Base-by-base conservation (phyloP, 1,140 invertebrate genomes). In the Rhagoletis pomonella region DNA sequence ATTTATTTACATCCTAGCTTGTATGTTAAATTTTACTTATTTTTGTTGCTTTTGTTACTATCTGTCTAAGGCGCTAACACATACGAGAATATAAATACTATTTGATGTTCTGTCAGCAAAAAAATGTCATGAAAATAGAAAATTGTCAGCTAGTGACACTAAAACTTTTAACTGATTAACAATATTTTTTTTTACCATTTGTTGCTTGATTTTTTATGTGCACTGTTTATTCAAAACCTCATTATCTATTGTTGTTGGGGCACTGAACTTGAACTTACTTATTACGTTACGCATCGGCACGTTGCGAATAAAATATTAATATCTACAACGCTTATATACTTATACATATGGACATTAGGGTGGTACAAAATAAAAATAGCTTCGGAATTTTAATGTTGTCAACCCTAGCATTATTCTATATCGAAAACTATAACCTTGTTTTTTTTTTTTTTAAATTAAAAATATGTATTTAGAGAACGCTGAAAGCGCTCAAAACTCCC, bases 231-330 rank as follows among this genome's bases (percentile, higher is more conserved):
- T 58, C 55, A 12, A 58, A 58, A 58, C 55, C 4, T 58, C 55
- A 6, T 58, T 14, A 62, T 62, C 67, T 55, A 55, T 55, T 55
- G 14, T 77, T 77, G 39, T 77, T 50, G 69, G 39, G 69, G 42
- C 73, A 58, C 47, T 81, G 73, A 81, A 81, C 73, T 81, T 81
- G 73, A 81, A n/a, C 47, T 81, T 81, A 50, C 69, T n/a, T 9
- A 77, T 77, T 0, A 6, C 10, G 42, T 77, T 77, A 81, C 73
- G 73, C 73, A 81, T 81, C 47, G 50, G n/a, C 73, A 19, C 73
- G 9, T 19, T 50, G 44, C 73, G 44, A 29, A 7, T 4, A 29
- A 81, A 81, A 58, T 81, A 81, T 19, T 81, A 73, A 81, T 19
- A 55, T 9, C 50, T 77, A 50, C 47, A n/a, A 4, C n/a, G n/a